Evolutionary conservation across 2,888 invertebrate species (phyloP).

Genomic region (Agrilus biguttatus): DNA sequence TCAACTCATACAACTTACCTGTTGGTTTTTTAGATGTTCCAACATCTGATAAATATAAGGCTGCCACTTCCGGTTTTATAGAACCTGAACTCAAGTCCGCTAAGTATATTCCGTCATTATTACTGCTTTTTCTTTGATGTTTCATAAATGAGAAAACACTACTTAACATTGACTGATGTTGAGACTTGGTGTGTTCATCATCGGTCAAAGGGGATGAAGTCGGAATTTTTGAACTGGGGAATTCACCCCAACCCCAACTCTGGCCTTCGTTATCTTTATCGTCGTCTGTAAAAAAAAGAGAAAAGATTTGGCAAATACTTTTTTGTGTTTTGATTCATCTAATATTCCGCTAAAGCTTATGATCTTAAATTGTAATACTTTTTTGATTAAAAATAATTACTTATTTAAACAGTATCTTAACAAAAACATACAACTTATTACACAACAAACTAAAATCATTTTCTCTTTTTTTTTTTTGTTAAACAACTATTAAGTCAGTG

Average conservation of each 20-base stretch:
- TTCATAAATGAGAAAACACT: slow-evolving; percentile 91
- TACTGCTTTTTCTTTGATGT: slow-evolving; percentile 40
- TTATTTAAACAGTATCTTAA: no score
- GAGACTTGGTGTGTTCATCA: slow-evolving; percentile 19
- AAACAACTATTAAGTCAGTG: no score
- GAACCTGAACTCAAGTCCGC: slow-evolving; percentile 81
- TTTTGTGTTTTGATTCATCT: no score
- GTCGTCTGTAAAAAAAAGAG: slow-evolving; percentile 13
- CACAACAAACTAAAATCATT: no score
- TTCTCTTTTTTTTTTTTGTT: no score
- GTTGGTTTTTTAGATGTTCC: slow-evolving; percentile 16
- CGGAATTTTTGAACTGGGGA: slow-evolving; percentile 42
- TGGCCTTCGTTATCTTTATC: slow-evolving; percentile 31
- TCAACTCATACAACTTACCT: slow-evolving; percentile 10
- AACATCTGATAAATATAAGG: slow-evolving; percentile 62
- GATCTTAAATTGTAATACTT: no score
- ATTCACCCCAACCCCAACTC: slow-evolving; percentile 85
- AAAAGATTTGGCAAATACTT: no score
- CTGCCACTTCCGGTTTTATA: slow-evolving; percentile 83
- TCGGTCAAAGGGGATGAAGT: slow-evolving; percentile 17
- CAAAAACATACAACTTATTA: no score
- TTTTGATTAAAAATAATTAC: no score
- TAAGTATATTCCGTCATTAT: slow-evolving; percentile 72
- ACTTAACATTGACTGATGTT: slow-evolving; percentile 60
- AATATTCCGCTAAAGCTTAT: no score